Base-by-base conservation (phyloP, 1,140 invertebrate genomes). In the Bombus haemorrhoidalis region DNA sequence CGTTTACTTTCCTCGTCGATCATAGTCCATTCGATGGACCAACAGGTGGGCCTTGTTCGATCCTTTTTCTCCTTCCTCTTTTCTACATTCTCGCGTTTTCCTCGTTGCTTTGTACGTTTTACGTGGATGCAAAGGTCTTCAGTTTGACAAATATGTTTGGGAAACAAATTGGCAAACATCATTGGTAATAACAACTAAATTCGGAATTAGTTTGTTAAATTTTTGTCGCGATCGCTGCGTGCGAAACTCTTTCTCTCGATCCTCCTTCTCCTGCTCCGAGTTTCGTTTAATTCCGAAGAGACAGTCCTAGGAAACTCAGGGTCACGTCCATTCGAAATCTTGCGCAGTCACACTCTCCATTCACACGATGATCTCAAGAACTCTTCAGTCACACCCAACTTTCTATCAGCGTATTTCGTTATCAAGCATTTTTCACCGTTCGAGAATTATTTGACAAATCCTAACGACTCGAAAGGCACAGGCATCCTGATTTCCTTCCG, bases 1-100 rank as follows among this genome's bases (percentile, higher is more conserved):
- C 73, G 47, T 80, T 87, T 83, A 86, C 87, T 83, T 89, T 86
- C 83, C 71, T 89, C 80, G 77, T 43, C 13, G 32, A 53, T 71
- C 72, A 64, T 71, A 66, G 22, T 25, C 28, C 73, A 25, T 86
- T 88, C 71, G 62, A n/a, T 12, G 57, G 12, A n/a, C 34, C 87
- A 68, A 78, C 86, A 82, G 78, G 79, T 89, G 86, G 78, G 85
- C 37, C 41, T 37, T 59, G 69, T n/a, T 77, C 47, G 47, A 53
- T 32, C 28, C 15, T 53, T 43, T n/a, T 13, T 47, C 39, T 66
- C 9, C 6, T 25, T 43, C 10, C 25, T 37, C 22, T 39, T 41
- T 5, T 71, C 22, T 37, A 22, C 66, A 22, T 32, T 15, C 32
- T 18, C 62, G 28, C 47, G 47, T 47, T 53, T 22, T 22, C 47